Evolutionary conservation across 2,113 vertebrate genomes (phyloP).

Genomic region (Electrona antarctica): DNA sequence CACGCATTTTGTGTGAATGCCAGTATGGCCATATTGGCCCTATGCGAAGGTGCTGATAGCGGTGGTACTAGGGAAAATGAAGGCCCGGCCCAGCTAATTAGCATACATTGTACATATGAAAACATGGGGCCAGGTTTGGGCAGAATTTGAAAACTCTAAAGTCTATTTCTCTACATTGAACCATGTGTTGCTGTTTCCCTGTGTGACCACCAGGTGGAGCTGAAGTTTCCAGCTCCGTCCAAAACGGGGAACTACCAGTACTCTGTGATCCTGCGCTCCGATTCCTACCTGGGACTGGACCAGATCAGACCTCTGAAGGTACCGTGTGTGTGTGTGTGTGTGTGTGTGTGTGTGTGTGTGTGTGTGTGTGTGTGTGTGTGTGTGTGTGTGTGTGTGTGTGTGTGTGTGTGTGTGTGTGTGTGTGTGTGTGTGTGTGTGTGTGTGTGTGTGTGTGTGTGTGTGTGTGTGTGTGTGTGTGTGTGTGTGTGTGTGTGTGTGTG

Average conservation of each 20-base stretch:
- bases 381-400: not conserved
- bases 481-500: not conserved
- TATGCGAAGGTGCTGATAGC: too few relatives aligned
- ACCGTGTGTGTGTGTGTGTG: not conserved
- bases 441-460: not conserved
- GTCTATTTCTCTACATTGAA: too few relatives aligned
- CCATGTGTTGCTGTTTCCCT: not conserved
- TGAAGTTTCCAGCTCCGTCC: conserved; percentile 97
- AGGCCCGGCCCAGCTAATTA: too few relatives aligned
- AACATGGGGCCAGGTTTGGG: too few relatives aligned
- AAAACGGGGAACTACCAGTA: conserved; percentile 99
- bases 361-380: not conserved
- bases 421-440: not conserved
- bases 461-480: not conserved
- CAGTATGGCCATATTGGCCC: too few relatives aligned
- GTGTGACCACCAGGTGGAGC: conserved; percentile 85
- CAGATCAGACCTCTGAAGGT: conserved; percentile 27
- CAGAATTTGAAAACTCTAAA: too few relatives aligned
- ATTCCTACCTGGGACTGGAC: conserved; percentile 97
- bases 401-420: not conserved
- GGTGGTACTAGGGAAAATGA: too few relatives aligned
- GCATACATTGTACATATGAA: too few relatives aligned
- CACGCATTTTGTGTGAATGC: too few relatives aligned
- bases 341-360: not conserved
- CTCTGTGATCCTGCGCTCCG: conserved; percentile 94